Conservation (phyloP, 2,797 vertebrate genomes). For the Harpagifer antarcticus region DNA sequence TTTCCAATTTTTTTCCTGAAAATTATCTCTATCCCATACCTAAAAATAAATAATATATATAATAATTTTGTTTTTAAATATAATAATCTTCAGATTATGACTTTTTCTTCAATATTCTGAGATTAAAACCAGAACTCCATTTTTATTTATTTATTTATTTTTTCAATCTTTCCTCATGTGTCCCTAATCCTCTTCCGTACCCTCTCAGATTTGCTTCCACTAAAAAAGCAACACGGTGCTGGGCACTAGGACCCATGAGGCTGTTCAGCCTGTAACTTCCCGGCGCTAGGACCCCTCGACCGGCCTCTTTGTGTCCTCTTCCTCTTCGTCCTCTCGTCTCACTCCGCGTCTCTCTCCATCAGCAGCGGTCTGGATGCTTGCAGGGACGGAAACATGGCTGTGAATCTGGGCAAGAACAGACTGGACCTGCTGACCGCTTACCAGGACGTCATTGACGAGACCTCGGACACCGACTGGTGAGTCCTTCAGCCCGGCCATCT, state of each 20-base stretch:
- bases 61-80: no score
- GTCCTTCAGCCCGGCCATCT: conserved; percentile 50
- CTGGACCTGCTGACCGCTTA: conserved; percentile 95
- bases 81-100: no score
- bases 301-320: conserved; percentile 80
- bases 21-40: no score
- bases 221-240: neutral
- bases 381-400: conserved; percentile 84
- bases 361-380: conserved; percentile 83
- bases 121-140: no score
- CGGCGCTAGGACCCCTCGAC: conserved; percentile 47
- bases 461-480: conserved; percentile 94
- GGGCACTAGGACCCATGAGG: conserved; percentile 22
- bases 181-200: no score
- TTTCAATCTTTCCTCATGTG: no score
- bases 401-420: conserved; percentile 95
- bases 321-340: conserved; percentile 59
- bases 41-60: no score
- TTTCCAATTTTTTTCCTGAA: no score
- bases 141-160: no score
- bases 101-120: no score
- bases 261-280: no score
- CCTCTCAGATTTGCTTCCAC: no score
- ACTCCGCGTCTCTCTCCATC: conserved; percentile 75
- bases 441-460: conserved; percentile 95